Conservation (phyloP, 2,888 invertebrate genomes). For the Nephrotoma appendiculata region DNA sequence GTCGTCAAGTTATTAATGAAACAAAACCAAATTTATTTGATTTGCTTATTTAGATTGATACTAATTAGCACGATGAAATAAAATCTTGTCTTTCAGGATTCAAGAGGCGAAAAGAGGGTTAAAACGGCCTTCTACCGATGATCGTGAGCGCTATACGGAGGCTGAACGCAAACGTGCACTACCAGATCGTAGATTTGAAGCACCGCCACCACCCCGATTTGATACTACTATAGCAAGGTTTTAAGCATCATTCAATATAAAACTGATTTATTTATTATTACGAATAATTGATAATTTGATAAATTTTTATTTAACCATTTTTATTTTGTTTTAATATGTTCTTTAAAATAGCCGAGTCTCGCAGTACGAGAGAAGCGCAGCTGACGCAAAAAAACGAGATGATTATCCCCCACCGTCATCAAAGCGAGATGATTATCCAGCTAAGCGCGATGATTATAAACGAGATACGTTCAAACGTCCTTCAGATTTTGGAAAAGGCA, state of each 20-base stretch:
- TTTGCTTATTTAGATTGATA: conserved; percentile 1
- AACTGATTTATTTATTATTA: neutral
- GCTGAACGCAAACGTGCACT: conserved; percentile 28
- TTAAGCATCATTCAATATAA: neutral
- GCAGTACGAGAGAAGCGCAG: conserved; percentile 7
- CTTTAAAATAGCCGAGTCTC: conserved; percentile 4
- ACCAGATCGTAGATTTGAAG: conserved; percentile 24
- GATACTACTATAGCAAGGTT: conserved; percentile 29
- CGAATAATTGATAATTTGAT: neutral
- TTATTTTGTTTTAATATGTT: neutral
- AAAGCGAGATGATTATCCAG: conserved; percentile 20
- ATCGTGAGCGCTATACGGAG: conserved; percentile 21
- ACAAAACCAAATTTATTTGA: neutral
- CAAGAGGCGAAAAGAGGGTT: conserved; percentile 27
- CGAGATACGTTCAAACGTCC: conserved; percentile 3
- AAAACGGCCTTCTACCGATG: conserved; percentile 25
- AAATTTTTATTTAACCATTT: neutral
- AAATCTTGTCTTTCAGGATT: conserved; percentile 20
- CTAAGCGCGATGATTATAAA: conserved; percentile 22
- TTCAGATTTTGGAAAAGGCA: conserved; percentile 9
- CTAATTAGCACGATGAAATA: neutral
- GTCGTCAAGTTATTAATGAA: neutral
- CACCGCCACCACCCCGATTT: conserved; percentile 33
- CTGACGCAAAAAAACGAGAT: conserved; percentile 22
- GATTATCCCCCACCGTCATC: conserved; percentile 22